Evolutionary conservation across 2,797 vertebrate species (phyloP).

Genomic region (Allobates femoralis): DNA sequence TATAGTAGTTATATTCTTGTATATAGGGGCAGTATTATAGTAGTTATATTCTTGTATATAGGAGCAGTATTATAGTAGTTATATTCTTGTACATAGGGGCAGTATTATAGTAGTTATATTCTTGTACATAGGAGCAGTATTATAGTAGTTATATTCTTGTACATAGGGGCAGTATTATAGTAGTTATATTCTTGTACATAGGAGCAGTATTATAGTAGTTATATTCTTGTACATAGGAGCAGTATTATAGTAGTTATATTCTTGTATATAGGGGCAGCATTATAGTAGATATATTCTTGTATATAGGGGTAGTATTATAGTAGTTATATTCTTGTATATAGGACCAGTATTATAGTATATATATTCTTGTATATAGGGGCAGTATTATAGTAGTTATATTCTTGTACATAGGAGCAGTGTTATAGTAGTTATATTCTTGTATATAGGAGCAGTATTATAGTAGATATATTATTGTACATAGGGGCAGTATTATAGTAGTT

Average conservation of each 20-base stretch:
- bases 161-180: neutral
- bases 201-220: neutral
- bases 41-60: neutral
- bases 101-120: neutral
- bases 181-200: neutral
- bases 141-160: neutral
- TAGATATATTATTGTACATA: neutral
- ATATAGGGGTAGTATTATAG: too few species aligned
- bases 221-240: neutral
- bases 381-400: neutral
- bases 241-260: conserved; percentile 2
- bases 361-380: neutral
- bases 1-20: neutral
- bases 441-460: neutral
- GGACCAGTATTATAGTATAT: neutral
- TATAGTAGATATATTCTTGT: neutral
- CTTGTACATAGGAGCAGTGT: neutral
- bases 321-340: neutral
- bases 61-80: neutral
- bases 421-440: conserved; percentile 5
- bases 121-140: neutral
- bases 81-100: neutral
- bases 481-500: neutral
- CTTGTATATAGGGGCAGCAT: neutral
- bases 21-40: neutral